These are phyloP conservation scores for Epicauta chinensis DNA, from an alignment of 1,140 invertebrate genomes.

Conservation along the genomic window DNA sequence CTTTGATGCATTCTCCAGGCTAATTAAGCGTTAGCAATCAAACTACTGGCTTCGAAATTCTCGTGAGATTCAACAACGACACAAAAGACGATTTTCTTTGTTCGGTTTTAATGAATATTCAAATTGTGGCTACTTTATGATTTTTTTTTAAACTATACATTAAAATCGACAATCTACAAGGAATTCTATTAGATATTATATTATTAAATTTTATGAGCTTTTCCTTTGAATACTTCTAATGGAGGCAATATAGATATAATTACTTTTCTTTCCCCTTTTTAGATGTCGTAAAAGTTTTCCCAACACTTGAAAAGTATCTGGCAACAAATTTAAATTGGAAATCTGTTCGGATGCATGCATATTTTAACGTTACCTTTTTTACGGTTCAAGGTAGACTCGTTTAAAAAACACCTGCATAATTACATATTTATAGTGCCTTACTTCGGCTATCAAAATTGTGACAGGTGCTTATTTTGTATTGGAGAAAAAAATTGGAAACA, in stretches of 20 bases:
- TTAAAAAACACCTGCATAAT: constrained; percentile 13
- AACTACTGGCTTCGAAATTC: constrained; percentile 9
- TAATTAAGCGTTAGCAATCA: constrained; percentile 14
- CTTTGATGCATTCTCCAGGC: constrained; percentile 12
- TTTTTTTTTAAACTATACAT: constrained; percentile 4
- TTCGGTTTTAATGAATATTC: constrained; percentile 13
- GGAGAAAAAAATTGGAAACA: too few species aligned
- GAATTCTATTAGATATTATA: constrained; percentile 3
- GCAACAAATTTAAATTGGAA: constrained; percentile 12
- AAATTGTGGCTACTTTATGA: constrained; percentile 9
- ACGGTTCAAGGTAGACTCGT: background rate
- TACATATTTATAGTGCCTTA: constrained; percentile 11
- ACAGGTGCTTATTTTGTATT: too few species aligned
- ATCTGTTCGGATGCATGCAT: constrained; percentile 13
- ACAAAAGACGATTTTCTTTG: constrained; percentile 11
- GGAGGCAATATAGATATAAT: constrained; percentile 10
- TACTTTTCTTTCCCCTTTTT: constrained; percentile 5
- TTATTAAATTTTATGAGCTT: constrained; percentile 7
- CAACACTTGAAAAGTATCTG: constrained; percentile 10
- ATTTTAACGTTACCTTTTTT: constrained; percentile 5
- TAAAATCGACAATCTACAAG: background rate
- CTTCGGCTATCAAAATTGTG: constrained; percentile 3
- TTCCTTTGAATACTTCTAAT: background rate
- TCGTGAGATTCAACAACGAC: constrained; percentile 1
- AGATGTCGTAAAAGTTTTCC: constrained; percentile 11